Evolutionary conservation across 2,797 vertebrate genomes (phyloP).

Genomic region (Acipenser transmontanus): DNA sequence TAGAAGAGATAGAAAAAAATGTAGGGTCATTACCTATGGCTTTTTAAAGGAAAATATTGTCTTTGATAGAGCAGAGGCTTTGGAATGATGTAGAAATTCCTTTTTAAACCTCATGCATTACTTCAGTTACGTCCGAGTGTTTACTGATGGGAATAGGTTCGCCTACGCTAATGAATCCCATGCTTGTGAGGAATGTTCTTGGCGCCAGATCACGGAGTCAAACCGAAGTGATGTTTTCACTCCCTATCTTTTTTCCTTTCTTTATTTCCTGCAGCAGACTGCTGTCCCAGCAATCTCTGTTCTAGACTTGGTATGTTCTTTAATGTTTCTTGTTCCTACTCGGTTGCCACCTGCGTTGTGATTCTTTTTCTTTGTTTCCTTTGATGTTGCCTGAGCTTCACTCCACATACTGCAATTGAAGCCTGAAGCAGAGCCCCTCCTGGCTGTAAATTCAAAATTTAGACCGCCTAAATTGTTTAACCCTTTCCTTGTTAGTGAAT

Average conservation of each 20-base stretch:
- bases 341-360: constrained; percentile 43
- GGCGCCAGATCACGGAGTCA: constrained; percentile 29
- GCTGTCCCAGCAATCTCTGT: constrained; percentile 99
- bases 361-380: constrained; percentile 41
- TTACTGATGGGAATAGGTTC: constrained; percentile 19
- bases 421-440: too few species aligned
- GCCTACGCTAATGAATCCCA: constrained; percentile 31
- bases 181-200: constrained; percentile 36
- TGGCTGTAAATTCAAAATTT: too few species aligned
- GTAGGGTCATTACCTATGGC: constrained; percentile 7
- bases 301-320: constrained; percentile 99
- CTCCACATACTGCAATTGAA: too few species aligned
- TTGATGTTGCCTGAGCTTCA: constrained; percentile 31
- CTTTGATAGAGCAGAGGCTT: constrained; percentile 17
- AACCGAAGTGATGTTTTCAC: constrained; percentile 42
- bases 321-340: constrained; percentile 60
- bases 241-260: constrained; percentile 40
- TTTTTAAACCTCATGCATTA: constrained; percentile 17
- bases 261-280: constrained; percentile 89
- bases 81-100: constrained; percentile 19
- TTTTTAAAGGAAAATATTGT: constrained; percentile 24
- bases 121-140: constrained; percentile 20
- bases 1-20: too few species aligned
- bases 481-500: too few species aligned
- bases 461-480: too few species aligned